phyloP scores from a whole-genome alignment of 2,113 vertebrate species.

The Cyrtonyx montezumae region DNA sequence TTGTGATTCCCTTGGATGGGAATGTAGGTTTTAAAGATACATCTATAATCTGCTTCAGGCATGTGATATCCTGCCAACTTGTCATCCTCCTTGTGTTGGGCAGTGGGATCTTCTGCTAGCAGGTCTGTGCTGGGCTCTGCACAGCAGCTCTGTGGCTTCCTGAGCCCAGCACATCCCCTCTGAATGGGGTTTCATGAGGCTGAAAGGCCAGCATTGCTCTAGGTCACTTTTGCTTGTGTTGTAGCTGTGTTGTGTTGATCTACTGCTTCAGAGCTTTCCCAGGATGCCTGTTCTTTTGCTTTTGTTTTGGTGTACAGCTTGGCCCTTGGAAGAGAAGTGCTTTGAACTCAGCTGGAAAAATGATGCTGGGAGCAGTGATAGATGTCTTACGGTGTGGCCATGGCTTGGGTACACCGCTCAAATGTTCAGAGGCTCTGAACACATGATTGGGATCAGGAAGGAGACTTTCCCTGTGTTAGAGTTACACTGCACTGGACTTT shows the following conservation, averaged over 20 bases:
- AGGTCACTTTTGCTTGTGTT: background rate
- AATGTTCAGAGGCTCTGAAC: background rate
- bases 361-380: background rate
- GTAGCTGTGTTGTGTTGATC: background rate
- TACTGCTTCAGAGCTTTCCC: background rate
- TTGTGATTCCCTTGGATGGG: background rate
- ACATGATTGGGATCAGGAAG: background rate
- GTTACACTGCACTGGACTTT: background rate
- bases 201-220: background rate
- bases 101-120: background rate
- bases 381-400: background rate
- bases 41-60: background rate
- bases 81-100: background rate
- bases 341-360: background rate
- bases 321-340: background rate
- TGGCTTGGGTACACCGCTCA: background rate
- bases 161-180: background rate
- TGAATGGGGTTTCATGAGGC: background rate
- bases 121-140: background rate
- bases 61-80: background rate
- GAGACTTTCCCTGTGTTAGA: background rate
- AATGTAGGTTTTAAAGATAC: background rate
- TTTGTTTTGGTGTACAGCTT: background rate
- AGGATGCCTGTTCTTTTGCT: background rate
- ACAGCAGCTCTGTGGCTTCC: background rate